Conservation (phyloP, 2,888 invertebrate genomes). For the Drosophila histrio region DNA sequence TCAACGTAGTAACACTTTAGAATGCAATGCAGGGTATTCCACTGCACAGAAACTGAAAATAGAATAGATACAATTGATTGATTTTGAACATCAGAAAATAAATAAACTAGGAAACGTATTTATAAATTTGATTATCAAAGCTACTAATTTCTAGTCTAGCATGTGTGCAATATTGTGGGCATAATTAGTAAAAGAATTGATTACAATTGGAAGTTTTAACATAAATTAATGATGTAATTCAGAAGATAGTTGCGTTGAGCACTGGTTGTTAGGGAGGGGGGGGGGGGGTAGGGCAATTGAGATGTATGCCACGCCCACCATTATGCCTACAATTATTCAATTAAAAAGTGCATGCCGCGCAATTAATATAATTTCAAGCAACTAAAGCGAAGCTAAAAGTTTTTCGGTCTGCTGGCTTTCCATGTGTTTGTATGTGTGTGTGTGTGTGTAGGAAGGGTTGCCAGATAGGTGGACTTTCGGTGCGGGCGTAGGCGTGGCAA, state of each 20-base stretch:
- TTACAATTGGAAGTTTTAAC: slow-evolving; percentile 1
- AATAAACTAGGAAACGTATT: no score
- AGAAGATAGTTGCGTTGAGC: neutral
- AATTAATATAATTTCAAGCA: slow-evolving; percentile 64
- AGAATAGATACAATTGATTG: no score
- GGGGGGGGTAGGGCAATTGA: neutral
- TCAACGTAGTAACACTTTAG: no score
- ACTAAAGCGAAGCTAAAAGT: slow-evolving; percentile 53
- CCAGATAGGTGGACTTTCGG: slow-evolving; percentile 11
- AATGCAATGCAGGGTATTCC: no score
- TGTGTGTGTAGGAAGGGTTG: neutral
- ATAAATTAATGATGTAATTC: slow-evolving; percentile 7
- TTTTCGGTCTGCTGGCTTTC: slow-evolving; percentile 40
- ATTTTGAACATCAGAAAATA: no score
- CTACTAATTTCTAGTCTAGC: no score
- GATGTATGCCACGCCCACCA: slow-evolving; percentile 39
- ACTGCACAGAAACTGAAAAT: no score
- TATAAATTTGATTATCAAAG: no score
- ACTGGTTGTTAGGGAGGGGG: neutral
- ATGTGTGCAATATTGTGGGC: neutral
- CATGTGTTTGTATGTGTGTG: slow-evolving; percentile 3
- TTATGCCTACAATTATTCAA: slow-evolving; percentile 73
- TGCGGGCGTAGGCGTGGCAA: slow-evolving; percentile 34
- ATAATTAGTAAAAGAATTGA: neutral
- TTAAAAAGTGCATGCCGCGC: slow-evolving; percentile 68